phyloP scores from a whole-genome alignment of 1,140 invertebrate species.

The Drosophila mojavensis region DNA sequence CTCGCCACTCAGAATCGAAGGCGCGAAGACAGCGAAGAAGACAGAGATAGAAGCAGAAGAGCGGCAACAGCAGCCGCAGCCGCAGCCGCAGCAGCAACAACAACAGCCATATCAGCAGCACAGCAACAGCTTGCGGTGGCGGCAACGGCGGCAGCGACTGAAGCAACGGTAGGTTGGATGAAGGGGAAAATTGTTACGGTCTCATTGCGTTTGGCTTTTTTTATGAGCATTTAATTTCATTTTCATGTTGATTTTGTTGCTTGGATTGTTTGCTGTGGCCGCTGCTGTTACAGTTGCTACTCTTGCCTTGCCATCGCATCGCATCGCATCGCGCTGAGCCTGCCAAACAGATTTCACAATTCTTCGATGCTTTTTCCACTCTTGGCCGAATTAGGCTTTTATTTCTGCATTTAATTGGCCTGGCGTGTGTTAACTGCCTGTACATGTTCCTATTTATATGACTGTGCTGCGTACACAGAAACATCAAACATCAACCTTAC shows the following conservation, averaged over 20 bases:
- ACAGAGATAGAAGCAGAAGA: background rate
- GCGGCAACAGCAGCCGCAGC: background rate
- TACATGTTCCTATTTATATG: conserved; percentile 22
- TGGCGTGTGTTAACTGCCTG: conserved; percentile 37
- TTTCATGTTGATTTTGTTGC: conserved; percentile 54
- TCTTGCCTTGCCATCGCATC: conserved; percentile 8
- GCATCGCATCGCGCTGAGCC: conserved; percentile 15
- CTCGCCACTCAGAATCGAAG: conserved; percentile 18
- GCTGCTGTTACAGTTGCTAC: conserved; percentile 8
- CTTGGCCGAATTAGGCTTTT: conserved; percentile 28
- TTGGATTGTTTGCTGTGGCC: conserved; percentile 17
- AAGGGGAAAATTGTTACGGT: conserved; percentile 62
- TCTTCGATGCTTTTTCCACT: conserved; percentile 49
- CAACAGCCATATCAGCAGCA: too few species aligned
- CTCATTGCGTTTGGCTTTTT: conserved; percentile 59
- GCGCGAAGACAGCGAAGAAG: background rate
- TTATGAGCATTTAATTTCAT: conserved; percentile 65
- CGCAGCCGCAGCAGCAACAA: background rate
- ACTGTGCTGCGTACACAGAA: conserved; percentile 5
- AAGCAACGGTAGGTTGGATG: conserved; percentile 6
- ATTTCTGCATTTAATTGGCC: conserved; percentile 50
- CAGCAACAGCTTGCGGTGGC: background rate
- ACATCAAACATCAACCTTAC: too few species aligned
- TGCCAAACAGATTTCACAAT: conserved; percentile 57
- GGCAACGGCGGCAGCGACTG: background rate